Base-by-base conservation (phyloP, 2,113 vertebrate genomes). In the Procavia capensis region DNA sequence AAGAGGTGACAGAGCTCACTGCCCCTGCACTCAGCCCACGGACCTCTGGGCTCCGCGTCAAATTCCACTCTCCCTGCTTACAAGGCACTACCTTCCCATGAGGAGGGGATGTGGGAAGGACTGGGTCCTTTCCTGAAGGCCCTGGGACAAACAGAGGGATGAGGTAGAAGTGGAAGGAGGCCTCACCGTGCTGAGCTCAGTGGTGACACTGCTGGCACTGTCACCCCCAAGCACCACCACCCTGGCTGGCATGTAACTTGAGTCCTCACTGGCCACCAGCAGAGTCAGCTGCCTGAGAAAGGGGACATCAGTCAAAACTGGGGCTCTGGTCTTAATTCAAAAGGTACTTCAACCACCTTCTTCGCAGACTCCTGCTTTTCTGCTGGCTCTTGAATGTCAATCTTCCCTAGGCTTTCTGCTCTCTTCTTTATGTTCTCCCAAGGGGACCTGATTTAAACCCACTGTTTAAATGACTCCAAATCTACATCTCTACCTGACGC, bases 191-290 rank as follows among this genome's bases (percentile, higher is more conserved):
- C 99, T 99, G 5, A 99, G 99, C 92, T 99, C 99, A 0, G 99
- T 99, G 96, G 97, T 99, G 98, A 99, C 96, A 97, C 98, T 98
- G 66, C 98, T 98, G 0, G 98, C 93, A 78, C 98, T 99, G 72
- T 99, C 99, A 93, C 99, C 99, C 10, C 99, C 99, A 96, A 99
- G 98, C 76, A 99, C 99, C 96, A 99, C 98, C 0, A 99, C 98
- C 8, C 99, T 98, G 36, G 99, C 99, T 0, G 99, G 99, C 99
- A 99, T 99, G 96, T 99, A 99, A 98, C 99, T 99, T 0, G 99
- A 99, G 97, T 99, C 99, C 96, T 99, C 99, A 10, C 98, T 99
- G 97, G 99, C 99, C 96, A 99, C 99, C 95, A 99, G 96, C 96
- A 99, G 97, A 88, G 99, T 99, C 96, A 99, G 97, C 98, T 99